These are phyloP conservation scores for Malthinus flaveolus DNA, from an alignment of 2,888 invertebrate species.

Conservation along the genomic window DNA sequence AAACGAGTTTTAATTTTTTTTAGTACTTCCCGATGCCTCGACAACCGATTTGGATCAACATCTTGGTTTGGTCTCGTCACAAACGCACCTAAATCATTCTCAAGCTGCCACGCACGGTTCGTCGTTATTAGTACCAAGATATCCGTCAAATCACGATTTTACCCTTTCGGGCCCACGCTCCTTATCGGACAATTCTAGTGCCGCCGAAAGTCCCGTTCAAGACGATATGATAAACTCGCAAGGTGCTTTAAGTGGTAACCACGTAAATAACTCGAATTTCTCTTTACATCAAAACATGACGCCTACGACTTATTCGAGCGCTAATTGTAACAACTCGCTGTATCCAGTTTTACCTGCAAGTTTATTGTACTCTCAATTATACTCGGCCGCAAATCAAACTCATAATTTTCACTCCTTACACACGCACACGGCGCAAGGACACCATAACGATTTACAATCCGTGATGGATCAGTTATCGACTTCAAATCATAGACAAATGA, in stretches of 20 bases:
- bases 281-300: constrained; percentile 58
- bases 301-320: constrained; percentile 56
- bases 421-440: constrained; percentile 60
- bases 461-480: constrained; percentile 78
- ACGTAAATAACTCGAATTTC: constrained; percentile 64
- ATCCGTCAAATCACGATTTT: constrained; percentile 67
- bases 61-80: constrained; percentile 65
- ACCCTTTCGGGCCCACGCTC: constrained; percentile 73
- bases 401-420: constrained; percentile 74
- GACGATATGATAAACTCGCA: constrained; percentile 72
- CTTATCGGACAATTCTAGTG: constrained; percentile 79
- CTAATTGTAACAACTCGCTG: constrained; percentile 72
- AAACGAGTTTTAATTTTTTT: constrained; percentile 1
- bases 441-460: constrained; percentile 70
- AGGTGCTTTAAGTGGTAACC: constrained; percentile 62
- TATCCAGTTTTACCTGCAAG: constrained; percentile 82
- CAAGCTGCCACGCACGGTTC: constrained; percentile 51
- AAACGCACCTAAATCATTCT: constrained; percentile 59
- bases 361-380: constrained; percentile 80
- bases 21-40: constrained; percentile 79
- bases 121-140: constrained; percentile 68
- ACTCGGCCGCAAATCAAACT: constrained; percentile 76
- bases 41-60: constrained; percentile 76
- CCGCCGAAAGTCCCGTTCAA: constrained; percentile 82
- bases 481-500: constrained; percentile 61